Base-by-base conservation (phyloP, 2,113 vertebrate genomes). In the Oryzias woworae region DNA sequence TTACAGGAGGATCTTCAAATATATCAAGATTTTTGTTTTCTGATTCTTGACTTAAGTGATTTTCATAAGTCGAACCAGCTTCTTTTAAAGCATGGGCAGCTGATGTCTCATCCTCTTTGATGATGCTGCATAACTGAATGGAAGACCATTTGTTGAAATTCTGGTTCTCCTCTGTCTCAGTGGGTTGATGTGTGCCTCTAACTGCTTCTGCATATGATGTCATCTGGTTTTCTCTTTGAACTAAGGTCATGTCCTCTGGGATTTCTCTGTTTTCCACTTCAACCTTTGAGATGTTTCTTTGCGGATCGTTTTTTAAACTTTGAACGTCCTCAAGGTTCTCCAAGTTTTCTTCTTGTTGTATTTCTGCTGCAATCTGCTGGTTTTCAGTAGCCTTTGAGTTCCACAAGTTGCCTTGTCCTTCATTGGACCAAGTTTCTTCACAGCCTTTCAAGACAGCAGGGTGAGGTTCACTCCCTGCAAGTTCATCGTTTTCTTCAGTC, bases 281-380 rank as follows among this genome's bases (percentile, higher is more conserved):
- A 22, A 64, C 41, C n/a, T 72, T 58, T 15, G 58, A 58, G 2
- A 16, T 24, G 20, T 58, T 56, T 31, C 17, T 46, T 45, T 52
- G 49, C 14, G 14, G 17, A 2, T 56, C 54, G 64, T 31, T 15
- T 16, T 75, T 61, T 24, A 60, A 43, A 50, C 51, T 53, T 45
- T 63, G 66, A 7, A 52, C 69, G 58, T 80, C 66, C 20, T 62
- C 52, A 2, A 83, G 66, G 63, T 83, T 87, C 58, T 92, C 90
- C 14, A 82, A 43, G 52, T 92, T 93, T 79, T 92, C 90, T 44
- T 91, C 89, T 58, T 92, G 92, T 60, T 89, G 88, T 68, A 91
- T 12, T 4, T 76, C 63, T 1, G 43, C 31, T 22, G 6, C 13
- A n/a, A 16, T 26, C 23, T 66, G 65, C 16, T 77, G 69, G 26